Percentiles rank a stretch among this genome's conserved stretches.
These are phyloP conservation scores for Dryococelus australis DNA, from an alignment of 2,888 invertebrate species.

Conservation along the genomic window DNA sequence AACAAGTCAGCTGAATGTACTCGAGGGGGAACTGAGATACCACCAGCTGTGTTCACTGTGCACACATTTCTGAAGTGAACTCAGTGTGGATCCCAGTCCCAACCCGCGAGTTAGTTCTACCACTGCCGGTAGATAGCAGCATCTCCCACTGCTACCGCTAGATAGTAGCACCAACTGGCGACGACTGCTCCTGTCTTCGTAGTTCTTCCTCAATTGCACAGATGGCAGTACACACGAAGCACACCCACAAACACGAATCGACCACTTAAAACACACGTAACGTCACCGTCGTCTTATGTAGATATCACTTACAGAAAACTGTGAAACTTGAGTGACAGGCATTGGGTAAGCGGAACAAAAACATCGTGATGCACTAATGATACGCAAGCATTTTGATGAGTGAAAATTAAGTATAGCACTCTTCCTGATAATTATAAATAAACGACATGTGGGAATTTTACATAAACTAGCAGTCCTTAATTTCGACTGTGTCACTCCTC, in stretches of 20 bases:
- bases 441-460: too few relatives aligned
- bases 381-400: too few relatives aligned
- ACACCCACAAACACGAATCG: not conserved
- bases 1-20: not conserved
- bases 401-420: too few relatives aligned
- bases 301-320: too few relatives aligned
- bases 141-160: not conserved
- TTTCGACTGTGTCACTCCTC: too few relatives aligned
- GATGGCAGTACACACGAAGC: not conserved
- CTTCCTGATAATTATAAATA: too few relatives aligned
- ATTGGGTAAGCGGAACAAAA: too few relatives aligned
- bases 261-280: too few relatives aligned
- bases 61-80: conserved; percentile 82
- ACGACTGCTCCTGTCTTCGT: not conserved
- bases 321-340: too few relatives aligned
- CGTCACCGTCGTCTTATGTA: too few relatives aligned
- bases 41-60: conserved; percentile 98
- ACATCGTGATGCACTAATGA: too few relatives aligned
- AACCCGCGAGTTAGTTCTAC: conserved; percentile 57
- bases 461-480: too few relatives aligned
- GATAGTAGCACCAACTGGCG: not conserved
- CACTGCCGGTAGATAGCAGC: conserved; percentile 23
- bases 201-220: conserved; percentile 17
- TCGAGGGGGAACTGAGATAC: conserved; percentile 86
- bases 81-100: conserved; percentile 97